Base-by-base conservation (phyloP, 2,113 vertebrate species). In the Panthera uncia region DNA sequence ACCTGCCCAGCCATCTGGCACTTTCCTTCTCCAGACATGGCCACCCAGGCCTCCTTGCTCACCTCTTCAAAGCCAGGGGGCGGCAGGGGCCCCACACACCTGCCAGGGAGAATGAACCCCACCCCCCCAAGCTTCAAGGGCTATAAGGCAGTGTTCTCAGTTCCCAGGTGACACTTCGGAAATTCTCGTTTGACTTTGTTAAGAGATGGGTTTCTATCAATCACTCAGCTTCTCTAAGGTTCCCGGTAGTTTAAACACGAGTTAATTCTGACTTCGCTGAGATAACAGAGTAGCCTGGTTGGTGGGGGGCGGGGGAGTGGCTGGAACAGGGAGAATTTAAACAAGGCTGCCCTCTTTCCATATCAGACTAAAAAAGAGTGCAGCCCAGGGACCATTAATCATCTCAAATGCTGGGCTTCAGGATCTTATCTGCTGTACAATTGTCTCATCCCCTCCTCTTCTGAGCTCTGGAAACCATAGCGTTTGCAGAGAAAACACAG, bases 1-100 rank as follows among this genome's bases (percentile, higher is more conserved):
- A 98, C 96, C 98, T 98, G 98, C 73, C 88, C 38, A 0, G 79
- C 98, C 97, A 98, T 98, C 98, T 98, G 98, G 95, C 96, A 88
- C 91, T 95, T 85, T 91, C 61, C 15, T 92, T 95, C 84, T 79
- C 38, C 80, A 81, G 71, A 74, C 71, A 82, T 29, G 71, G 88
- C 78, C 73, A 89, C 55, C 29, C 25, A 10, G 92, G 66, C 92
- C 57, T 87, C 95, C 27, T 65, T 14, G 69, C 36, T 66, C 94
- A 95, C 84, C 66, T 94, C 82, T 73, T 85, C 19, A 3, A 85
- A 87, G 74, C 69, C 65, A 38, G 76, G 61, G 92, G 84, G 76
- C 79, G 55, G 45, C 48, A 38, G 84, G 80, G 94, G 84, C 41
- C 79, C 68, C 14, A 1, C 23, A 81, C 57, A 92, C 84, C 80